Evolutionary conservation across 2,888 invertebrate genomes (phyloP), one percentile per base, ranked within the genome.

Genomic region (Drosophila mimica): DNA sequence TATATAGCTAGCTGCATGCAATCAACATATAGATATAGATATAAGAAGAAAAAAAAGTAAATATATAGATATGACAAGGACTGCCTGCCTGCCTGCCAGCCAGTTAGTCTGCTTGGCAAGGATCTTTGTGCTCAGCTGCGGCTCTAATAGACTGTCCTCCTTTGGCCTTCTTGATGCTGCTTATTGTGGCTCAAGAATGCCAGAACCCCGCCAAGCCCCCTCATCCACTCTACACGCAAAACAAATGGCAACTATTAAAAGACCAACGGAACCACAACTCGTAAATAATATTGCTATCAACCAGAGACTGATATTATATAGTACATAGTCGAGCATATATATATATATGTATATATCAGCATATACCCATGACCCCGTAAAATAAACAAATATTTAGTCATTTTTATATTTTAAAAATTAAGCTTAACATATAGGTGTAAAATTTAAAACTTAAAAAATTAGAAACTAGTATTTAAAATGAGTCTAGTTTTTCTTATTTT

Each of bases 171-270:
- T 86, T 83, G 81, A 76, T 89, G 74, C 76, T 73, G 75, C 88
- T 85, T 89, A 89, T 85, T 85, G 79, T 68, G 76, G 67, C 88
- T 74, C 34, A 75, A 76, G 81, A 56, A 76, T 68, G 68, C n/a
- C 54, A 61, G 38, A 49, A 40, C 28, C 68, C 43, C 46, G 31
- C 40, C 28, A 20, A 40, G 5, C 15, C 43, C 6, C 15, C 7
- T 0, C 30, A 30, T 20, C 15, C 8, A 31, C 31, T 9, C 3
- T 31, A 57, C 43, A 57, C 31, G 5, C n/a, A 30, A 30, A 25
- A 2, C 25, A 25, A 25, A 25, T 25, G 25, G 25, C 3, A 25
- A 25, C 25, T 25, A 25, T 25, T 25, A 25, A 25, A 25, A 25
- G 25, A 2, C 25, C 25, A 25, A 25, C 25, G 25, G 25, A 25